phyloP scores from a whole-genome alignment of 2,113 vertebrate genomes.

The Haplochromis burtoni region DNA sequence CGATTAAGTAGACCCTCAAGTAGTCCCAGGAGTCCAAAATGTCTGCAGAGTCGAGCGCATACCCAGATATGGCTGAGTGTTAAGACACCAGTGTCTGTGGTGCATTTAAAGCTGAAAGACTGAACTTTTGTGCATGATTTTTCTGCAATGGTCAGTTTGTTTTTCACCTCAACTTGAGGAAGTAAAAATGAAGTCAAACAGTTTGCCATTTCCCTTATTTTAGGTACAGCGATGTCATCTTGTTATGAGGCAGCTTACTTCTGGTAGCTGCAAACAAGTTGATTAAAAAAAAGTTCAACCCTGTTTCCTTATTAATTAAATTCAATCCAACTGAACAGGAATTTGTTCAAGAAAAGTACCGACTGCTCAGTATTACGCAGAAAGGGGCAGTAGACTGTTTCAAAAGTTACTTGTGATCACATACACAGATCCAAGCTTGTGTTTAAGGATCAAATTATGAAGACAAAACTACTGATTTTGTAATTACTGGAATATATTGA shows the following conservation, averaged over 20 bases:
- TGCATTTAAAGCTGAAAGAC: neutral
- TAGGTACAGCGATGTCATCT: neutral
- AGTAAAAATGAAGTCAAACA: neutral
- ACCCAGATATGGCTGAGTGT: neutral
- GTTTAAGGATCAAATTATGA: conserved; percentile 26
- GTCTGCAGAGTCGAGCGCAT: neutral
- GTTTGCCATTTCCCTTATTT: neutral
- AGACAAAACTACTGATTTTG: conserved; percentile 73
- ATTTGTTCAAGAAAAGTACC: neutral
- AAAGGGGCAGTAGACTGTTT: neutral
- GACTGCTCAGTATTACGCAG: neutral
- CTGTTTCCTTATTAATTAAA: neutral
- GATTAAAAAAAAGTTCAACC: neutral
- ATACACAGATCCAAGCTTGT: conserved; percentile 3
- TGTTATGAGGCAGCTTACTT: neutral
- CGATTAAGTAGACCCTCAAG: neutral
- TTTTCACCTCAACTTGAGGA: neutral
- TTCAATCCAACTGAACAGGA: neutral
- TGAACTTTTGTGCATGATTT: neutral
- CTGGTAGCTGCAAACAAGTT: neutral
- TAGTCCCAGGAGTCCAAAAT: neutral
- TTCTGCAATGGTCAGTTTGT: neutral
- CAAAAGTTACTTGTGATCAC: neutral
- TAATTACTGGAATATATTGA: conserved; percentile 72
- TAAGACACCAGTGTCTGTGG: neutral